Evolutionary conservation across 2,888 invertebrate species (phyloP), one percentile per base, ranked within the genome.

Genomic region (Ceramica pisi): DNA sequence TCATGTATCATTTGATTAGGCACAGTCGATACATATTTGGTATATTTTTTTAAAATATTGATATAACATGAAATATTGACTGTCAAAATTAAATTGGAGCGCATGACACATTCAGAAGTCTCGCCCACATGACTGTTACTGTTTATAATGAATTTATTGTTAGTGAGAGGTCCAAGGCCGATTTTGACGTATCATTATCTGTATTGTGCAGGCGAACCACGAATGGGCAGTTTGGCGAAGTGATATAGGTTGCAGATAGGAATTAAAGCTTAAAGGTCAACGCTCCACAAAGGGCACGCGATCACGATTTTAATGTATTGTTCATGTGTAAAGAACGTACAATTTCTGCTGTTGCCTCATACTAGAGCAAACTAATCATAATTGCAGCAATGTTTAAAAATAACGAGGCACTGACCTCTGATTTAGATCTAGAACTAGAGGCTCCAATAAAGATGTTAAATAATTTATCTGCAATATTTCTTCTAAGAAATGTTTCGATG

Each of bases 141-240:
- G 88, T 91, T 92, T 88, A 75, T 89, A 89, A 91, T 88, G 86
- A 87, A 90, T 90, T 90, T 90, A 88, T 87, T 87, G 85, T 88
- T 82, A 92, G 93, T 91, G 92, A 94, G 88, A 87, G 93, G 91
- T 90, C 88, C 93, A 94, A 94, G 94, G 94, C 70, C 50, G 65
- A 61, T 83, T 86, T 88, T 83, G 86, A 90, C 87, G 88, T 90
- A 90, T 90, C 87, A 90, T 91, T 91, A 90, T 85, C 86, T 88
- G 83, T 86, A 89, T 89, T 91, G 88, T 90, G 86, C 88, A 82
- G 88, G 81, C 78, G 66, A 81, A 87, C 86, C 87, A 87, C 86
- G 88, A 90, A 89, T 89, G 91, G 90, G 88, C 92, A 92, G 92
- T 90, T 89, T 88, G 87, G 83, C 79, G 86, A 86, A 88, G 87